Evolutionary conservation across 92 coral and sea anemone genomes (phyloP).

Genomic region (Zoanthus solanderi): DNA sequence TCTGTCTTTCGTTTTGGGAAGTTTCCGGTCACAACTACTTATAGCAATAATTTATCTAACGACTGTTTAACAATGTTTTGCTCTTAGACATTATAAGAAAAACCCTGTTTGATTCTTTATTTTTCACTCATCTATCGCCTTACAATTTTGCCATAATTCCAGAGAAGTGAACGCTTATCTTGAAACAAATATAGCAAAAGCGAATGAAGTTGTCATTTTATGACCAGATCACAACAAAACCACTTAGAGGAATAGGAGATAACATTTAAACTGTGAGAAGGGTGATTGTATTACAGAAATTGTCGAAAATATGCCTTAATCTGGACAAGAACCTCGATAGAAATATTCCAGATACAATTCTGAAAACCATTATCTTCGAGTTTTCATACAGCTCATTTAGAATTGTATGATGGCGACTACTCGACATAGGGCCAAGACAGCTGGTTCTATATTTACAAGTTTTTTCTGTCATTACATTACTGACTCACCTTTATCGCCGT

Average conservation of each 20-base stretch:
- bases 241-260: too few species aligned
- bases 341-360: too few species aligned
- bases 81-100: not conserved
- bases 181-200: too few species aligned
- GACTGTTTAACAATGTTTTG: slow-evolving; percentile 10
- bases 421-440: not conserved
- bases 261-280: too few species aligned
- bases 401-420: not conserved
- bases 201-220: too few species aligned
- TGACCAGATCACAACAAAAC: too few species aligned
- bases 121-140: not conserved
- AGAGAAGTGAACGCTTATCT: too few species aligned
- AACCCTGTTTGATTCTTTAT: not conserved
- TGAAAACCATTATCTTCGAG: too few species aligned
- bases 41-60: slow-evolving; percentile 15
- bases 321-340: too few species aligned
- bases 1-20: not conserved
- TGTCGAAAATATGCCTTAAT: too few species aligned
- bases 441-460: not conserved
- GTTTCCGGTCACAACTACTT: slow-evolving; percentile 11
- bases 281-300: too few species aligned
- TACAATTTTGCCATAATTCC: not conserved
- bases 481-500: slow-evolving; percentile 25
- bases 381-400: too few species aligned
- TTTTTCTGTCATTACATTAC: not conserved